Base-by-base conservation (phyloP, 2,797 vertebrate species). In the Falco novaeseelandiae region DNA sequence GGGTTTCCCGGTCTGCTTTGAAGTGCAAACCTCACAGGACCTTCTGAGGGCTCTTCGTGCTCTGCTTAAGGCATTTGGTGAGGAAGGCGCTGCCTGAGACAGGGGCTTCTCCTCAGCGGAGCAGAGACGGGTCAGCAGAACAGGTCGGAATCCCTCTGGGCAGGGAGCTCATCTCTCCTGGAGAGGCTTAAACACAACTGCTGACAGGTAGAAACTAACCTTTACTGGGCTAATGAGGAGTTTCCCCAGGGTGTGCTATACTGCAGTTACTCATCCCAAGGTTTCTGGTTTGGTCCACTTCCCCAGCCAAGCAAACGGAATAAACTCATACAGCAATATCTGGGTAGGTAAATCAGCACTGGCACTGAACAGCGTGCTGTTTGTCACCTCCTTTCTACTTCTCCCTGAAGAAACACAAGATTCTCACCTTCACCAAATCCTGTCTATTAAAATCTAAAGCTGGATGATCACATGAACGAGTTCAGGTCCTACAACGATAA, bases 341-440 rank as follows among this genome's bases (percentile, higher is more conserved):
- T 15, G 65, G 38, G 80, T 12, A 15, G n/a, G 72, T 30, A 42
- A 72, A 61, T 63, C 55, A 10, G 91, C 1, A 5, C 9, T 11
- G 66, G 86, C 62, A 19, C 34, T 0, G 10, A 80, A 12, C 88
- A 3, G 36, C 7, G 8, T 4, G 74, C 38, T 72, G n/a, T 21
- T 91, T 70, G 91, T 36, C 88, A 63, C 83, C 61, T 89, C 62
- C n/a, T n/a, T 69, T 79, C 73, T 42, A 10, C 83, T 67, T 29
- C 81, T 89, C 76, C 91, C 69, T 38, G 3, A 32, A 80, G 81
- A 83, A 88, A 66, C 58, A 8, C 8, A 32, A 29, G 25, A 11
- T 55, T 80, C 59, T 87, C 93, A 87, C 95, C 90, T 94, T 80
- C 90, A 30, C 63, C 48, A 6, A 44, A 42, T n/a, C 63, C 59